phyloP scores from a whole-genome alignment of 1,140 invertebrate genomes.

The Euwallacea fornicatus region DNA sequence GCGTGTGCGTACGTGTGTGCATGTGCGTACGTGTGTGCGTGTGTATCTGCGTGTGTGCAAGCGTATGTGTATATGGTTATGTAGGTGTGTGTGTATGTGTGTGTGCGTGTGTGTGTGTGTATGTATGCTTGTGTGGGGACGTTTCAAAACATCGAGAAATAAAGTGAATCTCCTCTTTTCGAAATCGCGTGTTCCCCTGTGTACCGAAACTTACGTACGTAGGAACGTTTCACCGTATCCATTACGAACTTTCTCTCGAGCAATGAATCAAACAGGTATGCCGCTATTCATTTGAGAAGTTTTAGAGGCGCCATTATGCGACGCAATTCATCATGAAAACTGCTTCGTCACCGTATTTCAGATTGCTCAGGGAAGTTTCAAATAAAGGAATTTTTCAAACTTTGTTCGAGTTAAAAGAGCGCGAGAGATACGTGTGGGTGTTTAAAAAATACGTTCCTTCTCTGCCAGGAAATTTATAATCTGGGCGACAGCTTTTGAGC shows the following conservation, averaged over 20 bases:
- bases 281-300: slow-evolving; percentile 21
- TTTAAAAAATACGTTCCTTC: not conserved
- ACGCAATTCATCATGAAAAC: slow-evolving; percentile 20
- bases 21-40: no score
- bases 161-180: no score
- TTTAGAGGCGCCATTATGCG: slow-evolving; percentile 14
- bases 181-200: no score
- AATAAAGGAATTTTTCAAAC: slow-evolving; percentile 21
- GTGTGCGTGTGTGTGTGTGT: no score
- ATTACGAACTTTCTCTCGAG: slow-evolving; percentile 16
- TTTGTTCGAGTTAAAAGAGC: slow-evolving; percentile 5
- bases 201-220: not conserved
- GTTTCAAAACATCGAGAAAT: no score
- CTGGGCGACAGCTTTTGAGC: no score
- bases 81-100: no score
- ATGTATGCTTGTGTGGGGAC: no score
- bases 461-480: no score
- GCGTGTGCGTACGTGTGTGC: no score
- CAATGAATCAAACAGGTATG: slow-evolving; percentile 18
- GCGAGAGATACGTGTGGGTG: not conserved
- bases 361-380: slow-evolving; percentile 13
- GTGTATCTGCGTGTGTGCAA: no score
- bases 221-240: slow-evolving; percentile 7
- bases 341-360: slow-evolving; percentile 21
- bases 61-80: no score